Evolutionary conservation across 1,140 invertebrate species (phyloP).

Genomic region (Dendroctonus ponderosae): DNA sequence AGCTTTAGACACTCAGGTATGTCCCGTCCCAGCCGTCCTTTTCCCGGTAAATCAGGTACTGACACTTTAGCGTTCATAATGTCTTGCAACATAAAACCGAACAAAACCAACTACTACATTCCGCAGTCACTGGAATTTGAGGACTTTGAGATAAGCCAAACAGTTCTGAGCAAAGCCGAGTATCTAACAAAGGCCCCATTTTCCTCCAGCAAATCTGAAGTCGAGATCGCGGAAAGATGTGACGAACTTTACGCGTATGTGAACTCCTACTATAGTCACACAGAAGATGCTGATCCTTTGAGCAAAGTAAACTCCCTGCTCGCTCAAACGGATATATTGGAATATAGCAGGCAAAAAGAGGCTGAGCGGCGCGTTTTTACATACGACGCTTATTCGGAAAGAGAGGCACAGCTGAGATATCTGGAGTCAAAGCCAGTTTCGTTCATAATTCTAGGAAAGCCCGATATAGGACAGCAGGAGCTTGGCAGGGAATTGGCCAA

Average conservation of each 20-base stretch:
- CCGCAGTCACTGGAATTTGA: slow-evolving; percentile 25
- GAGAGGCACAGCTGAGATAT: slow-evolving; percentile 54
- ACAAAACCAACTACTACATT: slow-evolving; percentile 37
- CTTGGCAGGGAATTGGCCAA: slow-evolving; percentile 57
- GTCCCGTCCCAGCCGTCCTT: no score
- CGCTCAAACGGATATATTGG: slow-evolving; percentile 30
- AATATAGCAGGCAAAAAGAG: slow-evolving; percentile 11
- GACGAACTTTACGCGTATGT: slow-evolving; percentile 44
- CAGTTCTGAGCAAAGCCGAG: slow-evolving; percentile 38
- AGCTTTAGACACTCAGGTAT: not conserved
- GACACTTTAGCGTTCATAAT: not conserved
- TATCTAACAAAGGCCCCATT: slow-evolving; percentile 36
- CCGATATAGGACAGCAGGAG: slow-evolving; percentile 53
- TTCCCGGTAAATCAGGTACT: not conserved
- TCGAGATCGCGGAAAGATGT: slow-evolving; percentile 10
- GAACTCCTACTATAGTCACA: slow-evolving; percentile 50
- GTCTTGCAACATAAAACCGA: slow-evolving; percentile 28
- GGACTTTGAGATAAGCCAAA: slow-evolving; percentile 39
- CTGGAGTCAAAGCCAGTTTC: slow-evolving; percentile 54
- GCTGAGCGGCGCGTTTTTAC: not conserved
- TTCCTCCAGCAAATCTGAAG: slow-evolving; percentile 27
- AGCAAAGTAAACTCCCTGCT: slow-evolving; percentile 42
- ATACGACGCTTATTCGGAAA: slow-evolving; percentile 43
- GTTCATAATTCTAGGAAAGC: slow-evolving; percentile 60
- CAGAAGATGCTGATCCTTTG: slow-evolving; percentile 50